Conservation (phyloP, 2,888 invertebrate genomes). For the Xanthorhoe spadicearia region DNA sequence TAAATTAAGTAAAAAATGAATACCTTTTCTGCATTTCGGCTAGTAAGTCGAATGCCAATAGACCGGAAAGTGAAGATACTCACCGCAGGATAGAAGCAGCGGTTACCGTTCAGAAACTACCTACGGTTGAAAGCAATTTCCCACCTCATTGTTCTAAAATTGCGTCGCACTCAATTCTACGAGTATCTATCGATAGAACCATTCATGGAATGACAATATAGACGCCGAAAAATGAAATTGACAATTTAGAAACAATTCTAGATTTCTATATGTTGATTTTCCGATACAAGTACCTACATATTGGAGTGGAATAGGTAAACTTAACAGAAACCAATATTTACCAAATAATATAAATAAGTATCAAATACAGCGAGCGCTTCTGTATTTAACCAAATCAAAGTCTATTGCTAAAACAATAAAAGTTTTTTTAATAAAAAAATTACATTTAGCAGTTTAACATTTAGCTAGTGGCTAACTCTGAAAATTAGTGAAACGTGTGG, state of each 20-base stretch:
- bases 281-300: not conserved
- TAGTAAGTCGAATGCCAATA: constrained; percentile 4
- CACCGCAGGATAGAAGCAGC: constrained; percentile 29
- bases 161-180: constrained; percentile 60
- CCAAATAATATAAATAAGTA: no score
- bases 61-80: constrained; percentile 20
- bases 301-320: not conserved
- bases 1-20: not conserved
- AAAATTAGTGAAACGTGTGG: no score
- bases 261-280: constrained; percentile 4
- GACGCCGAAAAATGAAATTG: constrained; percentile 55
- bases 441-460: no score
- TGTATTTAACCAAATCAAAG: no score
- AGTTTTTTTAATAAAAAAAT: no score
- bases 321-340: not conserved
- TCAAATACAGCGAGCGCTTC: no score
- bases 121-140: constrained; percentile 68
- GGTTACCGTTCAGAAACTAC: constrained; percentile 42
- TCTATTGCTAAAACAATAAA: no score
- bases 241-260: constrained; percentile 18
- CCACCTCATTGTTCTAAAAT: constrained; percentile 77
- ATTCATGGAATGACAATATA: constrained; percentile 57
- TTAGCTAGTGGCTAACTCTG: no score
- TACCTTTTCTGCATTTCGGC: not conserved
- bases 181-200: constrained; percentile 51